These are phyloP conservation scores for Odontomyia ornata DNA, from an alignment of 2,888 invertebrate genomes.

Conservation along the genomic window DNA sequence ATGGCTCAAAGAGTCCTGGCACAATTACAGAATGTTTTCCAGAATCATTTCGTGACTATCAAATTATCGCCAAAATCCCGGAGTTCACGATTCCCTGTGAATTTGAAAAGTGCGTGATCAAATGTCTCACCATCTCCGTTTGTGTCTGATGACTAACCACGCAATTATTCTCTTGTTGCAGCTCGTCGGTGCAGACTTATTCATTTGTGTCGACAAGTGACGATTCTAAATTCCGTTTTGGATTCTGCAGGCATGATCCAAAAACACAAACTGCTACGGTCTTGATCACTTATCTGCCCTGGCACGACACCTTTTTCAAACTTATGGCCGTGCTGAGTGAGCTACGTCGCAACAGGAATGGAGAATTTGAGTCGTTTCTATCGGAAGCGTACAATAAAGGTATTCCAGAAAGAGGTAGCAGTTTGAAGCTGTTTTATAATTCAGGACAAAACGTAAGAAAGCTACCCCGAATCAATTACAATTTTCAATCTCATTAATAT, in stretches of 20 bases:
- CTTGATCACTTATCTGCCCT: conserved; percentile 88
- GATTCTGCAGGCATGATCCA: conserved; percentile 95
- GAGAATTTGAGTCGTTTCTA: conserved; percentile 67
- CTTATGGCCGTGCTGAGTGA: conserved; percentile 60
- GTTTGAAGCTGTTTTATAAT: conserved; percentile 71
- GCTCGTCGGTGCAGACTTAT: conserved; percentile 89
- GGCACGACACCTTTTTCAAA: conserved; percentile 91
- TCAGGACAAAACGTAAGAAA: conserved; percentile 69
- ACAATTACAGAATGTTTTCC: conserved; percentile 86
- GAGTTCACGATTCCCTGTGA: conserved; percentile 91
- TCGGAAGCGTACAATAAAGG: conserved; percentile 73
- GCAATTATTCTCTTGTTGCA: conserved; percentile 64
- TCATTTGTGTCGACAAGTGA: conserved; percentile 96
- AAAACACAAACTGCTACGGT: conserved; percentile 86
- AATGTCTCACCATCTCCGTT: neutral
- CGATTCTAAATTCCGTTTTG: conserved; percentile 96
- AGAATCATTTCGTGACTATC: conserved; percentile 82
- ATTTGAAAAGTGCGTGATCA: conserved; percentile 73
- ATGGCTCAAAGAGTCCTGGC: conserved; percentile 55
- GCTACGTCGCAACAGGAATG: conserved; percentile 57
- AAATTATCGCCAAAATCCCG: conserved; percentile 85
- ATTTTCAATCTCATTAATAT: neutral
- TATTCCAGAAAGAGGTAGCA: conserved; percentile 75
- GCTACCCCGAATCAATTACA: conserved; percentile 52
- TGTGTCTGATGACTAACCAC: neutral